Base-by-base conservation (phyloP, 2,888 invertebrate species). In the Acrobasis consociella region DNA sequence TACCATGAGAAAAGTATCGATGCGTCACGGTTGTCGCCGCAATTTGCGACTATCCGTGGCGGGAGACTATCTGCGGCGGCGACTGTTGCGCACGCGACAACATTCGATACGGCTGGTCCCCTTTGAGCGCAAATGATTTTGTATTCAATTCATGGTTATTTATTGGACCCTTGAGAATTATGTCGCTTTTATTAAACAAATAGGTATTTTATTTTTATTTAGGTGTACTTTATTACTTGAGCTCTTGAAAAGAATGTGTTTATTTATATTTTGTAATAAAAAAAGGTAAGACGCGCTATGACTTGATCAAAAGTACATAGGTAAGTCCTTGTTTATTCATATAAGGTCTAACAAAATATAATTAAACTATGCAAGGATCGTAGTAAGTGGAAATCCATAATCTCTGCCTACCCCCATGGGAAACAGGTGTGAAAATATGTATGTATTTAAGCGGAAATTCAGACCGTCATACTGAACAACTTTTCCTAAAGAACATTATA, bases 1-100 rank as follows among this genome's bases (percentile, higher is more conserved):
- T 64, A 62, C 62, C 69, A 70, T 73, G 73, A 69, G 73, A 72
- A 72, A 69, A 67, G 67, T 67, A 66, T 56, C 42, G 56, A 56
- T 56, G 56, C 15, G 56, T 42, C 56, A 56, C 56, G 56, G 56
- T 42, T 56, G 56, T 56, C 56, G 39, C 56, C 56, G 17, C 56
- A 56, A 56, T 42, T 56, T 56, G 39, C 16, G 56, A 56, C 56
- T 56, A 56, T 56, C 56, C 37, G 39, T 52, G 52, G 52, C 52
- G 52, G 9, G n/a, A 31, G 13, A 37, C 52, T 52, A 52, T 52
- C 52, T 52, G 52, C 13, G n/a, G 50, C n/a, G 53, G 56, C 56
- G 42, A 42, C 42, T 56, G 56, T 39, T 39, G 42, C 56, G 17
- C 56, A 56, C 56, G 42, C 56, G 56, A 16, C 56, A 16, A 42